These are phyloP conservation scores for Echeneis naucrates DNA, from an alignment of 2,797 vertebrate species.

Conservation along the genomic window DNA sequence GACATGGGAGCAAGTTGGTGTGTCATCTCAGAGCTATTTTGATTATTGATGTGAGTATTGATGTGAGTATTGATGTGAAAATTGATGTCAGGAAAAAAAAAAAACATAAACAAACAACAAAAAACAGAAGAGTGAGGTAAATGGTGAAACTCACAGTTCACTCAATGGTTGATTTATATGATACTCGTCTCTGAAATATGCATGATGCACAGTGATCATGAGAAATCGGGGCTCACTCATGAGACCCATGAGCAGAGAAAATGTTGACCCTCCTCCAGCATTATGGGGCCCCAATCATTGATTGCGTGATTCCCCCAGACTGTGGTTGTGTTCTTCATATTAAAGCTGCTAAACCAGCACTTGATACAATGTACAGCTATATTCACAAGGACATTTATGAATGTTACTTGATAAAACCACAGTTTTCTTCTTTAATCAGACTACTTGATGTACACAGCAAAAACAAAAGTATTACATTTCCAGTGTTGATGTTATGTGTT, in stretches of 20 bases:
- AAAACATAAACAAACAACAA: too few species aligned
- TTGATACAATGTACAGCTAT: slow-evolving; percentile 57
- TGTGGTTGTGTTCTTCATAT: slow-evolving; percentile 35
- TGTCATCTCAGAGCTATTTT: slow-evolving; percentile 55
- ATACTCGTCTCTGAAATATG: slow-evolving; percentile 22
- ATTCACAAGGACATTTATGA: slow-evolving; percentile 53
- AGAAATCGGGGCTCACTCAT: not conserved
- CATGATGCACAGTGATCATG: slow-evolving; percentile 15
- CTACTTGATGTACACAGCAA: too few species aligned
- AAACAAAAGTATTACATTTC: too few species aligned
- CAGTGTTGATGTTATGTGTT: too few species aligned
- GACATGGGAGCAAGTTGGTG: slow-evolving; percentile 37
- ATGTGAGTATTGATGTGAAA: too few species aligned
- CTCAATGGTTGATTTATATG: slow-evolving; percentile 53
- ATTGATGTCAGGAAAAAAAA: not conserved
- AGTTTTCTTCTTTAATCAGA: slow-evolving; percentile 74
- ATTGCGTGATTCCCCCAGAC: slow-evolving; percentile 21
- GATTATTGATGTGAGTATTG: too few species aligned
- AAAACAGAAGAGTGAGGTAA: not conserved
- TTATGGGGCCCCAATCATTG: slow-evolving; percentile 39
- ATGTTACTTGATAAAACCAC: slow-evolving; percentile 62
- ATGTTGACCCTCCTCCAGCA: slow-evolving; percentile 1
- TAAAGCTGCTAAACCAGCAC: slow-evolving; percentile 38
- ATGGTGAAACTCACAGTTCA: slow-evolving; percentile 32
- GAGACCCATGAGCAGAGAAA: not conserved